Conservation (phyloP, 2,113 vertebrate genomes). For the Heterochromis multidens region DNA sequence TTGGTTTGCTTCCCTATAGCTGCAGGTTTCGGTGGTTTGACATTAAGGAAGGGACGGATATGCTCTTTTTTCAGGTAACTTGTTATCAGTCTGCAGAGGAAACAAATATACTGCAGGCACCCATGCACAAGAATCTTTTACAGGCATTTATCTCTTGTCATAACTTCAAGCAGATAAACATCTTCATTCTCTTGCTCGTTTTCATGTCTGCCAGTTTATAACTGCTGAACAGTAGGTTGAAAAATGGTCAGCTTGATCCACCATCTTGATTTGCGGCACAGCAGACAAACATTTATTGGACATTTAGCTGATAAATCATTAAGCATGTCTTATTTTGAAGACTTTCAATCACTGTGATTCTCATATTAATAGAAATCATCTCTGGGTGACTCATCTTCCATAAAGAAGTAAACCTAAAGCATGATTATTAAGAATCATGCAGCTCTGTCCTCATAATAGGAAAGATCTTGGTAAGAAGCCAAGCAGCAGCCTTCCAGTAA, state of each 20-base stretch:
- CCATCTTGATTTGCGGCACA: background rate
- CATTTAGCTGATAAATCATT: background rate
- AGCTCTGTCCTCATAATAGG: slow-evolving; percentile 3
- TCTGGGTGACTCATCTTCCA: background rate
- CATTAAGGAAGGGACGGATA: background rate
- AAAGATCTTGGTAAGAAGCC: slow-evolving; percentile 29
- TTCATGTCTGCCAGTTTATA: background rate
- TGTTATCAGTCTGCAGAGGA: background rate
- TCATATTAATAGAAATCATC: background rate
- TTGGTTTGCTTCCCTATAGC: background rate
- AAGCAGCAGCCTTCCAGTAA: slow-evolving; percentile 53
- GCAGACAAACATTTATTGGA: background rate
- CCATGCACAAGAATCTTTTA: background rate
- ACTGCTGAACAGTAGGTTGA: background rate
- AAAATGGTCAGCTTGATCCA: background rate
- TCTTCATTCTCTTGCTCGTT: background rate
- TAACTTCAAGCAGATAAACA: background rate
- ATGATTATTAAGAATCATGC: slow-evolving; percentile 27
- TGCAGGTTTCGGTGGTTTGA: background rate
- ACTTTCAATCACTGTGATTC: background rate
- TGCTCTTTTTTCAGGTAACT: background rate
- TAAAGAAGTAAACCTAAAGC: background rate
- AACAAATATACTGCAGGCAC: background rate
- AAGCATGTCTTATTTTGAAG: background rate
- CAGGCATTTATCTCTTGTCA: background rate